Percentiles rank a stretch among this genome's conserved stretches.
phyloP scores from a whole-genome alignment of 92 coral and sea anemone genomes.

The Palythoa grandiflora region DNA sequence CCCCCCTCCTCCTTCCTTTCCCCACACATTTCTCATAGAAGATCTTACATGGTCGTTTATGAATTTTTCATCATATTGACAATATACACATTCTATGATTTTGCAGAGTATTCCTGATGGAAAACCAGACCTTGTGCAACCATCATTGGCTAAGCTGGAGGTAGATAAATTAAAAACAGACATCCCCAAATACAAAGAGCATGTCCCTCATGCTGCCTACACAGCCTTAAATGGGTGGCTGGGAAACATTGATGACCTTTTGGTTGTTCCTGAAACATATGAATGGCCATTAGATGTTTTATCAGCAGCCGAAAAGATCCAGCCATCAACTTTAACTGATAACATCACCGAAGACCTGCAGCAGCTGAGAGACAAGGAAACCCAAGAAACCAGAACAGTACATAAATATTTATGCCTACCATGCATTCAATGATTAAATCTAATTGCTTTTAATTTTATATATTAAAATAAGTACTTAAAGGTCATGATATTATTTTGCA shows the following conservation, averaged over 20 bases:
- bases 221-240: slow-evolving; percentile 41
- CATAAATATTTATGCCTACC: background rate
- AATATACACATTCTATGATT: too few species aligned
- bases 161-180: slow-evolving; percentile 35
- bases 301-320: slow-evolving; percentile 13
- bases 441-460: background rate
- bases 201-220: slow-evolving; percentile 43
- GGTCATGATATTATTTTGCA: too few species aligned
- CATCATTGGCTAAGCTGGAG: background rate
- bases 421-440: background rate
- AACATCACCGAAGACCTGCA: slow-evolving; percentile 41
- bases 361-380: slow-evolving; percentile 48
- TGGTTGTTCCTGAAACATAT: slow-evolving; percentile 35
- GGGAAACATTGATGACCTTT: slow-evolving; percentile 10
- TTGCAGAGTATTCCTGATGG: too few species aligned
- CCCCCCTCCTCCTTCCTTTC: too few species aligned
- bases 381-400: background rate
- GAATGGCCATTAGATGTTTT: slow-evolving; percentile 37
- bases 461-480: background rate
- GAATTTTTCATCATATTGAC: too few species aligned
- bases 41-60: background rate
- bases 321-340: slow-evolving; percentile 4
- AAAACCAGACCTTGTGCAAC: too few species aligned
- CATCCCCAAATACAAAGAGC: slow-evolving; percentile 42
- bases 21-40: too few species aligned